A percentile compares a stretch with the other conserved stretches of the same genome.
These are phyloP conservation scores for Temnothorax nylanderi DNA, from an alignment of 1,140 invertebrate genomes.

Conservation along the genomic window DNA sequence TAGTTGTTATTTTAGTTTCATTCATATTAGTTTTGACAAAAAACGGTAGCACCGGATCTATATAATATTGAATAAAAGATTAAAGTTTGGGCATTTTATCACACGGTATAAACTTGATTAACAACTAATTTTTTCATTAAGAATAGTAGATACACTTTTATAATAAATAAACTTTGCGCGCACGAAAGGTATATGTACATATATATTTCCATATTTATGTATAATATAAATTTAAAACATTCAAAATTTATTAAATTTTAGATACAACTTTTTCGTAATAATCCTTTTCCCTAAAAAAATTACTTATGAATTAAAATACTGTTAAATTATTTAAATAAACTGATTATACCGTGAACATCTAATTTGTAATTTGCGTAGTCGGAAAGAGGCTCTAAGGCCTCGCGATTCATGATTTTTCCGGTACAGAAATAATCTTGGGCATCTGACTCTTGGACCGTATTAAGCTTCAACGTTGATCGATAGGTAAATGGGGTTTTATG, in stretches of 20 bases:
- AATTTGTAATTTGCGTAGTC: conserved; percentile 62
- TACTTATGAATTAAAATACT: not conserved
- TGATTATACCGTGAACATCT: conserved; percentile 67
- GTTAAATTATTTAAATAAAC: not conserved
- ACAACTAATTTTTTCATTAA: not conserved
- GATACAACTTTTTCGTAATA: not conserved
- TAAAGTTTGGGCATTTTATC: not conserved
- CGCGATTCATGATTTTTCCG: conserved; percentile 28
- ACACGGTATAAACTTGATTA: not conserved
- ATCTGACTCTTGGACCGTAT: conserved; percentile 73
- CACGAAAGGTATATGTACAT: not conserved
- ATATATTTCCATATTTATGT: not conserved
- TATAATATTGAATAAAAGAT: conserved; percentile 32
- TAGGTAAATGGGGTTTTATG: conserved; percentile 73
- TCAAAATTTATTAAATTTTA: not conserved
- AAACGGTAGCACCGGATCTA: conserved; percentile 65
- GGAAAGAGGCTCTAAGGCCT: conserved; percentile 11
- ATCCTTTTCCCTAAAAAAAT: not conserved
- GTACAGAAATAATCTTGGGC: conserved; percentile 74
- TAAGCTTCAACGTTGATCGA: conserved; percentile 73
- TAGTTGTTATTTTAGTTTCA: conserved; percentile 50
- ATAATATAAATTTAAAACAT: not conserved
- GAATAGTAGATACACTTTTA: not conserved
- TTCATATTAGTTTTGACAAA: conserved; percentile 74
- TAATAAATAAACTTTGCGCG: not conserved